These are phyloP conservation scores for Schlechtendalia chinensis DNA, from an alignment of 1,140 invertebrate species.

Conservation along the genomic window DNA sequence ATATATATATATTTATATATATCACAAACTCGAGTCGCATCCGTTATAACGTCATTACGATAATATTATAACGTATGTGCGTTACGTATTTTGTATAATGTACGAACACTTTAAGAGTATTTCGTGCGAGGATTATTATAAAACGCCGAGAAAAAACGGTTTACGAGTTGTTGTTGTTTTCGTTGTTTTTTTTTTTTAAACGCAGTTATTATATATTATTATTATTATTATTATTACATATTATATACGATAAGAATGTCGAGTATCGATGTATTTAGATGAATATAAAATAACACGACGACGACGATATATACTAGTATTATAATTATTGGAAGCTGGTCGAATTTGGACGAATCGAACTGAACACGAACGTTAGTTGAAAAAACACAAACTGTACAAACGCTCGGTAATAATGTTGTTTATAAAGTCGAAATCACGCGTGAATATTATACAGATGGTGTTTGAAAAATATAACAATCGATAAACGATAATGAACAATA, in stretches of 20 bases:
- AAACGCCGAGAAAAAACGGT: background rate
- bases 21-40: background rate
- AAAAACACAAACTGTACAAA: too few species aligned
- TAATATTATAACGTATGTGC: background rate
- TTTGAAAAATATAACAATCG: too few species aligned
- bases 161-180: slow-evolving; percentile 28
- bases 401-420: too few species aligned
- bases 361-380: too few species aligned
- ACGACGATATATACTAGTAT: background rate
- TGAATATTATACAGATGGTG: too few species aligned
- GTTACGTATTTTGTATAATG: background rate
- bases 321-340: background rate
- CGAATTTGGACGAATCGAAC: too few species aligned
- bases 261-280: too few species aligned
- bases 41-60: background rate
- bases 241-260: background rate
- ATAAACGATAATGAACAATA: too few species aligned
- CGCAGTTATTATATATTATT: slow-evolving; percentile 17
- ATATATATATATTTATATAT: background rate
- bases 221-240: background rate
- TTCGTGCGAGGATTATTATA: too few species aligned
- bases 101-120: background rate
- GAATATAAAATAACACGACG: too few species aligned
- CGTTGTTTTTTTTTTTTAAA: slow-evolving; percentile 18
- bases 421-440: too few species aligned